These are phyloP conservation scores for Porites australiensis DNA, from an alignment of 64 coral and sea anemone species.

Conservation along the genomic window DNA sequence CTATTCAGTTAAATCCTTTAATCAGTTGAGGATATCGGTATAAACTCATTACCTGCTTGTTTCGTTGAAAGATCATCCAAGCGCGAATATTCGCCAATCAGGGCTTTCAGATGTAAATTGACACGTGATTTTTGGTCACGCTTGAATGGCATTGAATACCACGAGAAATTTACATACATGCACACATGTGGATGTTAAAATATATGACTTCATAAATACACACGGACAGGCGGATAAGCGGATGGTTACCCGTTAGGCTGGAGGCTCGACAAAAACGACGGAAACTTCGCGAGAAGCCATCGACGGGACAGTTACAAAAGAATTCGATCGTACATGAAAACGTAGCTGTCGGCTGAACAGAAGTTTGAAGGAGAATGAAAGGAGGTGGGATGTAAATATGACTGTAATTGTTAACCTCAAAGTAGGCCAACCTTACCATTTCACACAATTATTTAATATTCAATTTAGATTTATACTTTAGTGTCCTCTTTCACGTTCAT, in stretches of 20 bases:
- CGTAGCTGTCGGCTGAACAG: not conserved
- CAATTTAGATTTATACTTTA: not conserved
- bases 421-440: constrained; percentile 6
- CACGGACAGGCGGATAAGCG: not conserved
- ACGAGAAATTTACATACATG: constrained; percentile 51
- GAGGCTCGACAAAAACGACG: not conserved
- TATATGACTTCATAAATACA: constrained; percentile 47
- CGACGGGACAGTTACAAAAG: not conserved
- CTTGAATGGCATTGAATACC: constrained; percentile 47
- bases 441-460: constrained; percentile 24
- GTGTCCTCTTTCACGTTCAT: not conserved
- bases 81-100: not conserved
- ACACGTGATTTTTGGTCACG: constrained; percentile 45
- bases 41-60: not conserved
- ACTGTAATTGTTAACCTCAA: constrained; percentile 21
- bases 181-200: constrained; percentile 44
- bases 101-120: constrained; percentile 35
- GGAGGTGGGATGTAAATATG: constrained; percentile 42
- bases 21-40: too few relatives aligned
- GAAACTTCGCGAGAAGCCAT: not conserved
- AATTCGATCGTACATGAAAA: not conserved
- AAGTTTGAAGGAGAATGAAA: not conserved
- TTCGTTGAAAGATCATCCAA: constrained; percentile 11
- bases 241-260: constrained; percentile 7
- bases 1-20: too few relatives aligned